These are phyloP conservation scores for Gorsachius magnificus DNA, from an alignment of 2,797 vertebrate genomes.

Conservation along the genomic window DNA sequence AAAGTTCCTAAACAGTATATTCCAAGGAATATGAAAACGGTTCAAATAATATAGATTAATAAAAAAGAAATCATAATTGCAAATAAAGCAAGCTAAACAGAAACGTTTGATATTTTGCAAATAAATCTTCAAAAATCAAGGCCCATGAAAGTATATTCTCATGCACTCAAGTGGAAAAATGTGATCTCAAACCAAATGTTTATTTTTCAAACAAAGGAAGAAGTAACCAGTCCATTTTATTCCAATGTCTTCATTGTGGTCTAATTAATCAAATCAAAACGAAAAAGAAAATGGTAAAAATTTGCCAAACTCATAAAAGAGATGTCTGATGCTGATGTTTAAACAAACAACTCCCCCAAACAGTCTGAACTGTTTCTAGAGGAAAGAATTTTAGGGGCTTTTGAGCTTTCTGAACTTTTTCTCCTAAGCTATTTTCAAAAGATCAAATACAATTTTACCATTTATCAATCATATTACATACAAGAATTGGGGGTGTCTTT, in stretches of 20 bases:
- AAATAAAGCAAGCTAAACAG: constrained; percentile 8
- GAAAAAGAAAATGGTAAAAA: constrained; percentile 50
- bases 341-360: constrained; percentile 64
- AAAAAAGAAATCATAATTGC: not conserved
- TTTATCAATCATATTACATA: not conserved
- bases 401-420: constrained; percentile 26
- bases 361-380: constrained; percentile 12
- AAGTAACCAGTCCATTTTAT: constrained; percentile 59
- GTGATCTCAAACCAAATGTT: constrained; percentile 67
- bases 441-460: constrained; percentile 4
- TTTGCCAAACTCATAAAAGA: constrained; percentile 67
- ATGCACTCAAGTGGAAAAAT: constrained; percentile 59
- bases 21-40: not conserved
- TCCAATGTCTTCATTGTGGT: constrained; percentile 68
- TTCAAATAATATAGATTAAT: not conserved
- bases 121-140: constrained; percentile 30
- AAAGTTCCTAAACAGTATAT: not conserved
- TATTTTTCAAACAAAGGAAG: constrained; percentile 71
- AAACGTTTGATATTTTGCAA: constrained; percentile 5
- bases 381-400: not conserved
- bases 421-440: not conserved
- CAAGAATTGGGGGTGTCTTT: not conserved
- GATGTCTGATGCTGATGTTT: constrained; percentile 67
- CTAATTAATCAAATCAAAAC: constrained; percentile 75
- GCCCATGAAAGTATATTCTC: constrained; percentile 52